These are phyloP conservation scores for Hypsopygia costalis DNA, from an alignment of 2,888 invertebrate genomes.

Conservation along the genomic window DNA sequence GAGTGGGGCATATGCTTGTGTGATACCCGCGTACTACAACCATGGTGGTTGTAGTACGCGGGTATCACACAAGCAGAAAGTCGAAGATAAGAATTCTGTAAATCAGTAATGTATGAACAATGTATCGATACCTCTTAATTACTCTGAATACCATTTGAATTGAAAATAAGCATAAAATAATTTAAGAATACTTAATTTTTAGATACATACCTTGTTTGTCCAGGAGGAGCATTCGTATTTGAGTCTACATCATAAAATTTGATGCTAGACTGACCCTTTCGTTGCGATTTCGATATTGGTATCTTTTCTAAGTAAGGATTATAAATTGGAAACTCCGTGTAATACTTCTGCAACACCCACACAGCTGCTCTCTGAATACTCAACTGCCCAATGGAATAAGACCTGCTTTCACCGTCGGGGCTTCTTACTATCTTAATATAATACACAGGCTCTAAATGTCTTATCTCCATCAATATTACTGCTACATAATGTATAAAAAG, in stretches of 20 bases:
- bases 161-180: too few species aligned
- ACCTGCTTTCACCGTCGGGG: slow-evolving; percentile 95
- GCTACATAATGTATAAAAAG: slow-evolving; percentile 97
- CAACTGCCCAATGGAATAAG: slow-evolving; percentile 93
- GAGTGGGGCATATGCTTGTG: too few species aligned
- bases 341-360: slow-evolving; percentile 96
- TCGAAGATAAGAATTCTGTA: too few species aligned
- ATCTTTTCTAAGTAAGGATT: slow-evolving; percentile 97
- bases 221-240: slow-evolving; percentile 83
- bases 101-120: too few species aligned
- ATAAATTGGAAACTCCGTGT: slow-evolving; percentile 97
- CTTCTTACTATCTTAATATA: slow-evolving; percentile 95
- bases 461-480: slow-evolving; percentile 94
- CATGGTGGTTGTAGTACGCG: too few species aligned
- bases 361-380: slow-evolving; percentile 98
- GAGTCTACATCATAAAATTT: slow-evolving; percentile 99
- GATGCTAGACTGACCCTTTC: slow-evolving; percentile 90
- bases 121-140: too few species aligned
- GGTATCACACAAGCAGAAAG: too few species aligned
- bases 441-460: slow-evolving; percentile 94
- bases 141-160: too few species aligned
- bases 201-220: slow-evolving; percentile 81
- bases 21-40: too few species aligned
- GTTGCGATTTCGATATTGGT: slow-evolving; percentile 91
- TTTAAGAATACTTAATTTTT: too few species aligned